Evolutionary conservation across 2,888 invertebrate genomes (phyloP), one percentile per base, ranked within the genome.

Genomic region (Drosophila trichaetosa): DNA sequence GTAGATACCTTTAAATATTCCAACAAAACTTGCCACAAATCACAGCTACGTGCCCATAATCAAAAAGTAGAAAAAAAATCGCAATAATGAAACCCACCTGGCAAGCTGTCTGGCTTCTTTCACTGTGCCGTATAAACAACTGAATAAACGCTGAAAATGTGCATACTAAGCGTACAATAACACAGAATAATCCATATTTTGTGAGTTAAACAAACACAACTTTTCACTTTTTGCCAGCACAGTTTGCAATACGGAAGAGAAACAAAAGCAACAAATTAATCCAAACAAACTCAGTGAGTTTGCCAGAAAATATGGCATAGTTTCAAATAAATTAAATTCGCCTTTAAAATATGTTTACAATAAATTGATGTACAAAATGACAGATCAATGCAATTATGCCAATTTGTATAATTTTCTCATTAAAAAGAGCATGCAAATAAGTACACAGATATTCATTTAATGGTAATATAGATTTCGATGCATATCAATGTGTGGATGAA

Each of bases 131-230:
- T 53, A 69, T 78, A 68, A 81, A 74, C 69, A 81, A 53, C 80
- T 62, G 51, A 67, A 84, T 67, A 76, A 72, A 80, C 61, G 75
- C 54, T 60, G 29, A 75, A 73, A 72, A 65, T 84, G 73, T 76
- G 67, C 83, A 80, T 73, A 69, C 76, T 73, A 66, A 69, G 56
- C 72, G 46, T 80, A 80, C 69, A 85, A 83, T 80, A 83, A 78
- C 58, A 83, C 31, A 53, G 56, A 76, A 73, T 65, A 72, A 73
- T 73, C 61, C 73, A 70, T 68, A 73, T 68, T 80, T 83, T 76
- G 74, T 60, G 73, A 70, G 65, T 80, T 80, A 69, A 82, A 75
- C 73, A 83, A 83, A 76, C 7, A 33, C 24, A 65, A 49, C 63
- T 65, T 64, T 59, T 40, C 51, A 33, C 29, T 29, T 56, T 67